Evolutionary conservation across 2,797 vertebrate species (phyloP), one percentile per base, ranked within the genome.

Genomic region (Girardinus metallicus): DNA sequence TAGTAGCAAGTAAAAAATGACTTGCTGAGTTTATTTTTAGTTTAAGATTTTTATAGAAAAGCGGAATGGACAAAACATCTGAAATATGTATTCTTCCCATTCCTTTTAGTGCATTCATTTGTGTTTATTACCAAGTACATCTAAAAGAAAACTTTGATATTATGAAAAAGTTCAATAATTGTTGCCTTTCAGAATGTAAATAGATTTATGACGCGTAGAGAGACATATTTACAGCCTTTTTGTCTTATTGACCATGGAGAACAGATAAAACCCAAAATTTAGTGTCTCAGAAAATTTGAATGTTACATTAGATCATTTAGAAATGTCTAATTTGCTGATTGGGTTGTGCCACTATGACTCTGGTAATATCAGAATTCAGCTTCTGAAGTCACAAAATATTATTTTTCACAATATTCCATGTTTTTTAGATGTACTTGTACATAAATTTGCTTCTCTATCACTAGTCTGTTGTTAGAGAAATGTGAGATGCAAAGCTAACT

Each of bases 401-500:
- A 23, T 12, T 39, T 68, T 23, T 41, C 64, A 68, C 36, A 39
- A 68, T 41, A 41, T 68, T 68, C 10, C 21, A 11, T 41, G 21
- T 23, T 41, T 68, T 23, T 68, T 68, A 68, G 34, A 39, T 39
- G 34, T 73, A 31, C 44, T 16, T 36, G 18, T 36, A 13, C 49
- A 12, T 53, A 23, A 36, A 34, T 49, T n/a, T 74, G 46, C 74
- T 86, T 70, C 73, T 80, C 36, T 78, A 46, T n/a, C 68, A 36
- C 5, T 71, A 41, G 23, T 76, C 1, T 3, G 2, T 75, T 73
- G 51, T 1, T n/a, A 1, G 43, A 71, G 18, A 75, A 46, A 49
- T 81, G 66, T 79, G 31, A 81, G 46, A 80, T 80, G 76, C 80
- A 80, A 29, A 84, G 36, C 74, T 75, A n/a, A 81, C 11, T 66